Conservation (phyloP, 2,797 vertebrate genomes). For the Mycteria americana region DNA sequence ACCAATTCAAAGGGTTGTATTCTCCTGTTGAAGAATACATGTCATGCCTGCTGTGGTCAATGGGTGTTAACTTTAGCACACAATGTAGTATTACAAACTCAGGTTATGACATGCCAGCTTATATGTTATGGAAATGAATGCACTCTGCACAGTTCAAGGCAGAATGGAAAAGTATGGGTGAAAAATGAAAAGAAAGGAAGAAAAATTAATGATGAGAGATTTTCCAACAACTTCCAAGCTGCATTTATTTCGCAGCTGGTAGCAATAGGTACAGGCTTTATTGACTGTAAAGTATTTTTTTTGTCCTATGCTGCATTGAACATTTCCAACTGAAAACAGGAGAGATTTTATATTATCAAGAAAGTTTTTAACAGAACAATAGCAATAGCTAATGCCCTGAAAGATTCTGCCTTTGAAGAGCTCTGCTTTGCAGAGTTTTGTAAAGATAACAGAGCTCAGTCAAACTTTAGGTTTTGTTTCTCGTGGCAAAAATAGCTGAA, state of each 20-base stretch:
- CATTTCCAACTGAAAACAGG: slow-evolving; percentile 19
- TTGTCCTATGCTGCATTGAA: not conserved
- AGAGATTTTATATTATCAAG: slow-evolving; percentile 6
- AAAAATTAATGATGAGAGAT: not conserved
- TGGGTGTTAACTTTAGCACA: not conserved
- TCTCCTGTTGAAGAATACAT: not conserved
- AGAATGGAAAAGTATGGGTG: not conserved
- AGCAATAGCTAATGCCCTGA: not conserved
- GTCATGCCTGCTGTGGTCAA: not conserved
- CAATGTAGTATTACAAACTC: not conserved
- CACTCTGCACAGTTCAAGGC: not conserved
- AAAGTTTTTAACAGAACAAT: slow-evolving; percentile 23
- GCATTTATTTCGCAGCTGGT: slow-evolving; percentile 18
- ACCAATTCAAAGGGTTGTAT: not conserved
- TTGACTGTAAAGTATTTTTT: not conserved
- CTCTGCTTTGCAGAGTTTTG: slow-evolving; percentile 20
- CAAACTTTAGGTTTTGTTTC: slow-evolving; percentile 46
- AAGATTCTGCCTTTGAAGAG: slow-evolving; percentile 25
- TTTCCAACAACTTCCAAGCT: not conserved
- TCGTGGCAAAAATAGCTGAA: not conserved
- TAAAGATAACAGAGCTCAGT: slow-evolving; percentile 12
- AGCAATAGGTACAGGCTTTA: not conserved
- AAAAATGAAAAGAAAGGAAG: not conserved
- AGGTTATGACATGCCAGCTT: not conserved
- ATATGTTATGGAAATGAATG: not conserved